A percentile compares a stretch with the other conserved stretches of the same genome.
Evolutionary conservation across 2,888 invertebrate species (phyloP).

Genomic region (Fragum fragum): DNA sequence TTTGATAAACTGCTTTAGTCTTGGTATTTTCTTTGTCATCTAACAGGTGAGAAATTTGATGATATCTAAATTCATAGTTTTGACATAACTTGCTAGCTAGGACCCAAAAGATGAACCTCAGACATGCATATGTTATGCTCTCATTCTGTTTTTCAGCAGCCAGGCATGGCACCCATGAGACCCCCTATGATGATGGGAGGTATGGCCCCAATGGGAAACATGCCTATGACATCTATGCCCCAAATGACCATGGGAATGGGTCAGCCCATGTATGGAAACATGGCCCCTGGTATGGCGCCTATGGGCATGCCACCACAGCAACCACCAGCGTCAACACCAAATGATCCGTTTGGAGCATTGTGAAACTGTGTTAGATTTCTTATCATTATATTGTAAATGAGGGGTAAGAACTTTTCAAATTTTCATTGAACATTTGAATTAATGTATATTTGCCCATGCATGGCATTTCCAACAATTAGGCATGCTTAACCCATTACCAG

Average conservation of each 20-base stretch:
- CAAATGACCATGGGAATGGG: slow-evolving; percentile 72
- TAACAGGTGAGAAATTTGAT: no score
- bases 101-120: not conserved
- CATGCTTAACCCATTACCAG: no score
- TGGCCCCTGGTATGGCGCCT: slow-evolving; percentile 69
- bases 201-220: slow-evolving; percentile 52
- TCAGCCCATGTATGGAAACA: slow-evolving; percentile 55
- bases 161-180: slow-evolving; percentile 46
- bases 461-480: no score
- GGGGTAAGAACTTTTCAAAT: slow-evolving; percentile 24
- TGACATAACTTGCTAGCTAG: no score
- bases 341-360: slow-evolving; percentile 83
- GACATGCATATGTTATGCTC: no score
- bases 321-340: slow-evolving; percentile 70
- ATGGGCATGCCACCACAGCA: slow-evolving; percentile 67
- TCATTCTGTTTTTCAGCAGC: slow-evolving; percentile 42
- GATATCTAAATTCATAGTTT: no score
- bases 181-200: slow-evolving; percentile 55
- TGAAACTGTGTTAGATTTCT: slow-evolving; percentile 65
- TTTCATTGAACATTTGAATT: no score
- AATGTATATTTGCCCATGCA: no score
- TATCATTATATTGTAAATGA: not conserved
- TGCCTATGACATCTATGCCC: slow-evolving; percentile 53
- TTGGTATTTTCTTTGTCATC: no score
- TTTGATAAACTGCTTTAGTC: no score